These are phyloP conservation scores for Hyla sarda DNA, from an alignment of 2,113 vertebrate species.

Conservation along the genomic window DNA sequence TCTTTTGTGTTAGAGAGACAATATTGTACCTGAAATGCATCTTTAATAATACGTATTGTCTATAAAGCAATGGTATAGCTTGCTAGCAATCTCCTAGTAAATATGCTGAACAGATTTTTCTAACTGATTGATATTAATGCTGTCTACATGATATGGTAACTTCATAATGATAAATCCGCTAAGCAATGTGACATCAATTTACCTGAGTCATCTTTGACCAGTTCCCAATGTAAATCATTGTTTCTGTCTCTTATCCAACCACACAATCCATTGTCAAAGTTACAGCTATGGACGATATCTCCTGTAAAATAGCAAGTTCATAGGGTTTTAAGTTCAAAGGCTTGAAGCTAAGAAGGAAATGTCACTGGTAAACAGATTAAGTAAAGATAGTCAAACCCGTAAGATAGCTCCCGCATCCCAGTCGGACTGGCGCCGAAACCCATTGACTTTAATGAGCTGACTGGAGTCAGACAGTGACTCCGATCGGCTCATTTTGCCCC, in stretches of 20 bases:
- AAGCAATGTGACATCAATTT: background rate
- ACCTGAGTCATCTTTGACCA: constrained; percentile 77
- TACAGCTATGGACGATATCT: constrained; percentile 85
- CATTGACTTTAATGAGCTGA: too few relatives aligned
- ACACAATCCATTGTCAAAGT: constrained; percentile 91
- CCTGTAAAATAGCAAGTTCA: constrained; percentile 69
- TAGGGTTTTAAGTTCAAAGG: background rate
- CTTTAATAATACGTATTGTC: too few relatives aligned
- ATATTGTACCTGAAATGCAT: too few relatives aligned
- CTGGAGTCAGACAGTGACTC: too few relatives aligned
- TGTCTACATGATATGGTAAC: background rate
- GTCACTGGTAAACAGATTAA: background rate
- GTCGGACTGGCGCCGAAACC: too few relatives aligned
- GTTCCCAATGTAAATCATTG: constrained; percentile 89
- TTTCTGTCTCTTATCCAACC: constrained; percentile 89
- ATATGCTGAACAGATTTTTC: background rate
- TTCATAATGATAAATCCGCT: background rate
- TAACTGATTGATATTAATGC: background rate
- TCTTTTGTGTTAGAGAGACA: too few relatives aligned
- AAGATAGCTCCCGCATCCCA: too few relatives aligned
- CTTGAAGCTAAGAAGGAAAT: background rate
- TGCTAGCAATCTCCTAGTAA: too few relatives aligned
- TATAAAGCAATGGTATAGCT: too few relatives aligned
- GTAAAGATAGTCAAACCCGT: background rate
- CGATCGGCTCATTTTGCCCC: too few relatives aligned